Conservation (phyloP, 2,888 invertebrate species). For the Galeruca laticollis region DNA sequence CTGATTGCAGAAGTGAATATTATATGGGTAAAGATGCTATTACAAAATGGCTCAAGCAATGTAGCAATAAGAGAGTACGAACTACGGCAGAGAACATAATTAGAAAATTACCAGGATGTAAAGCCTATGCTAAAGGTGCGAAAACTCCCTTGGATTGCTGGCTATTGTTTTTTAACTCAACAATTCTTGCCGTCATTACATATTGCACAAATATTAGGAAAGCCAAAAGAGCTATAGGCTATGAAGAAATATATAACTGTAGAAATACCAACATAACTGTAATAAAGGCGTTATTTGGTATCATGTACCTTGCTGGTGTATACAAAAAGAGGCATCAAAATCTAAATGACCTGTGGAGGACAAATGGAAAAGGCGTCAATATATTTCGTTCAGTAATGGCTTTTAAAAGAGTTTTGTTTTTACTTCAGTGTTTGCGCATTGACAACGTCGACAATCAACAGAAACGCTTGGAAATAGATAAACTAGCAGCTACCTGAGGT, state of each 20-base stretch:
- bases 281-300: slow-evolving; percentile 24
- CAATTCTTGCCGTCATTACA: not conserved
- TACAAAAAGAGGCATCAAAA: slow-evolving; percentile 17
- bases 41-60: too few relatives aligned
- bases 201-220: slow-evolving; percentile 7
- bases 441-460: slow-evolving; percentile 7
- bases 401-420: slow-evolving; percentile 18
- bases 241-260: slow-evolving; percentile 13
- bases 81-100: slow-evolving; percentile 17
- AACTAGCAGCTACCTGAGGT: too few relatives aligned
- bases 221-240: not conserved
- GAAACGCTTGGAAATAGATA: too few relatives aligned
- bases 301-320: slow-evolving; percentile 16
- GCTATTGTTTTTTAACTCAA: slow-evolving; percentile 19
- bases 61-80: not conserved
- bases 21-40: too few relatives aligned
- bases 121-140: slow-evolving; percentile 13
- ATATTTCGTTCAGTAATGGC: slow-evolving; percentile 23
- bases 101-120: slow-evolving; percentile 25
- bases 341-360: too few relatives aligned
- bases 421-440: slow-evolving; percentile 13
- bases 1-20: too few relatives aligned
- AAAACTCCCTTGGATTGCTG: too few relatives aligned
- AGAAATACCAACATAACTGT: not conserved
- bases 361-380: too few relatives aligned